Base-by-base conservation (phyloP, 2,113 vertebrate species). In the Scomber japonicus region DNA sequence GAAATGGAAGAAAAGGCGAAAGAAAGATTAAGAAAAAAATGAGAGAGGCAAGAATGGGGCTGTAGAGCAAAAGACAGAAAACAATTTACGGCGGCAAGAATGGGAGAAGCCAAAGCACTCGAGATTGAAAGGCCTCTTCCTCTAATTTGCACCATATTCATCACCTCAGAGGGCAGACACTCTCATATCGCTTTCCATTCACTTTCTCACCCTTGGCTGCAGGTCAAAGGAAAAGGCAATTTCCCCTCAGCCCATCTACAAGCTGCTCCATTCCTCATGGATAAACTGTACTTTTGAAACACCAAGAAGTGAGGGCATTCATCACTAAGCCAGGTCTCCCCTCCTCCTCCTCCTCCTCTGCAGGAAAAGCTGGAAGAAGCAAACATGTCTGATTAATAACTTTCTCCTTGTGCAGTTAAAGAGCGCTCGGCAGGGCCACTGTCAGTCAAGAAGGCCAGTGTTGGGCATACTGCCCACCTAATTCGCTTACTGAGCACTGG, bases 271-370 rank as follows among this genome's bases (percentile, higher is more conserved):
- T 90, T 92, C 78, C 83, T 90, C 91, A 88, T 76, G 87, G 90
- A 93, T 90, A 92, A 93, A 94, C 90, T 92, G 88, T 90, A 92
- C 88, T 89, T 90, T 89, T 90, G 88, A 92, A 91, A 87, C 62
- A 59, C 10, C 31, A 48, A 82, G 83, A 89, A 92, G 89, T 81
- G 67, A 85, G 82, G 77, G 85, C 91, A 92, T 93, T 93, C 89
- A 94, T 92, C 92, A 93, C 87, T 72, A 62, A 50, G 75, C 81
- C 82, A 55, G 61, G 56, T 45, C 65, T 67, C 49, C 48, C 55
- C 71, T 13, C 65, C 62, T 48, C 48, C 79, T 49, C 65, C 40
- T 61, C 62, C 69, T 69, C 85, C 78, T 75, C 69, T 57, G 68
- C 55, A 46, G 79, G 75, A 82, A 69, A 82, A 71, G 81, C 81